Evolutionary conservation across 2,888 invertebrate genomes (phyloP), one percentile per base, ranked within the genome.

Genomic region (Tortricodes alternella): DNA sequence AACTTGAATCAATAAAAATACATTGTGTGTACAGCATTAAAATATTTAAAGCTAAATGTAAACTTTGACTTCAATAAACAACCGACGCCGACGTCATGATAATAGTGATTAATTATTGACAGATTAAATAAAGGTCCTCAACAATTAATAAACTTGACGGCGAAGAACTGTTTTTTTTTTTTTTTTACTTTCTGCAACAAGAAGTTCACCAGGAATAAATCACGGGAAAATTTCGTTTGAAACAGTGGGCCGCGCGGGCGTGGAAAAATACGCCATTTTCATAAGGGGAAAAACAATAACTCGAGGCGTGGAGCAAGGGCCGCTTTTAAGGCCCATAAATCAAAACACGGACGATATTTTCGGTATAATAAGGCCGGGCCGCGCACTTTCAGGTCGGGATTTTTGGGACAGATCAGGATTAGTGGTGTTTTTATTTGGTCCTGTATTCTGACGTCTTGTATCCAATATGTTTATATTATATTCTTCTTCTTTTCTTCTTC

Each of bases 211-310:
- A 41, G 69, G 74, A 74, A 83, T 81, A 81, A 82, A 80, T 82
- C 80, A 78, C 68, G 62, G 64, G 62, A 65, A 75, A 82, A 82
- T 70, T 81, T 77, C 68, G 73, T 71, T 76, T 64, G 73, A 68
- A 74, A 74, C 77, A 77, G 71, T 75, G 78, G 77, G 75, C 76
- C 66, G 75, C 70, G 76, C 67, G 73, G 32, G 38, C 35, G 70
- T 75, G 71, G 77, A 80, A 82, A 83, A 85, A 81, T 81, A 76
- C 76, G 78, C 77, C 73, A 77, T 85, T 87, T 86, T 87, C 86
- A 81, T 86, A 85, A 88, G 82, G 80, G 80, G 80, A 81, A 83
- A 87, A 86, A 88, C 87, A 88, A 88, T 88, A 87, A 87, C 81
- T 80, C 71, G 77, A 78, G 79, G 82, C 78, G 77, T 68, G 70